Evolutionary conservation across 2,888 invertebrate species (phyloP).

Genomic region (Nomada hirtipes): DNA sequence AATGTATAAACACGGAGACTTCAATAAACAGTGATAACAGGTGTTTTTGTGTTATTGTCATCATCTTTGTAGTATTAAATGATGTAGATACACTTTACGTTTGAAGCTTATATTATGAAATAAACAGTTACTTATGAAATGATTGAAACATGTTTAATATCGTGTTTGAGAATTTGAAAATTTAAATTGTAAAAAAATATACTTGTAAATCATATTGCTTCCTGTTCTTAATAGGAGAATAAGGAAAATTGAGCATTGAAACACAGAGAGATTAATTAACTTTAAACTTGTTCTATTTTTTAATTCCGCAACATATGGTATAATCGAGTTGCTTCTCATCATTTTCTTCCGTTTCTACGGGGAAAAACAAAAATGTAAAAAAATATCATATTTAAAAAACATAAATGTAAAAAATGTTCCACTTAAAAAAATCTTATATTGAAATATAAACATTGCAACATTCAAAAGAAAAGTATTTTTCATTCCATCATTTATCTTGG

Average conservation of each 20-base stretch:
- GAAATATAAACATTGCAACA: constrained; percentile 13
- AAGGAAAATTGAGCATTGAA: background rate
- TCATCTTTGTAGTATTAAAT: constrained; percentile 19
- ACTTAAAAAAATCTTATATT: background rate
- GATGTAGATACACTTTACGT: constrained; percentile 11
- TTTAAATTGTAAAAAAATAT: background rate
- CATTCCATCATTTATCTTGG: background rate
- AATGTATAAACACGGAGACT: constrained; percentile 33
- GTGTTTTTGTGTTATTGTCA: constrained; percentile 28
- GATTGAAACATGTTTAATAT: constrained; percentile 7
- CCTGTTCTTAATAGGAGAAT: background rate
- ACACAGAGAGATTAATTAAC: background rate
- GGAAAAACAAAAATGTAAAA: background rate
- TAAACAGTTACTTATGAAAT: constrained; percentile 9
- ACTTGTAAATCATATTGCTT: background rate
- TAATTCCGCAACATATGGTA: background rate
- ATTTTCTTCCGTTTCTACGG: background rate
- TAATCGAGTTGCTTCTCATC: background rate
- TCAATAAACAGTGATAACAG: constrained; percentile 54
- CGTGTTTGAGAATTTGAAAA: background rate
- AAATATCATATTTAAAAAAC: background rate
- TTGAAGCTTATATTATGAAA: constrained; percentile 6
- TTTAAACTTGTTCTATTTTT: background rate
- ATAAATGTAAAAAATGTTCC: constrained; percentile 3
- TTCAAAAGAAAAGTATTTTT: background rate